Evolutionary conservation across 2,888 invertebrate species (phyloP).

Genomic region (Octonoba sinensis): DNA sequence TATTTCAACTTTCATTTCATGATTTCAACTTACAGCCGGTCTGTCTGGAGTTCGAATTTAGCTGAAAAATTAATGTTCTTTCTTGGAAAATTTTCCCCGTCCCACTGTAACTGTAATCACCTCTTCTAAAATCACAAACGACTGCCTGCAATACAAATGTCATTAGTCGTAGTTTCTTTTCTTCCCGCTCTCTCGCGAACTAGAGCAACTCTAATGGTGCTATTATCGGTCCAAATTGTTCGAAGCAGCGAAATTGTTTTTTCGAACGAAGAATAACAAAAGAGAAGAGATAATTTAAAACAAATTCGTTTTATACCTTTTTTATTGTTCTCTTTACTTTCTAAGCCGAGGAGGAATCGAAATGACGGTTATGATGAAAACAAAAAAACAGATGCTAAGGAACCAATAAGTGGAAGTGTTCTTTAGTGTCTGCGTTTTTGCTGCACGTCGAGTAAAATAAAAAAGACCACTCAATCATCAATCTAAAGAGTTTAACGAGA

Average conservation of each 20-base stretch:
- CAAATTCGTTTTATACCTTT: slow-evolving; percentile 11
- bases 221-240: slow-evolving; percentile 27
- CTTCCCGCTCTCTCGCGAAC: neutral
- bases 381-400: too few species aligned
- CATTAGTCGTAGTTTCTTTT: slow-evolving; percentile 9
- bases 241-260: slow-evolving; percentile 13
- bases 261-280: slow-evolving; percentile 18
- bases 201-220: slow-evolving; percentile 15
- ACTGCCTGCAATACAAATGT: slow-evolving; percentile 24
- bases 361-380: too few species aligned
- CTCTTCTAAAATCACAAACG: slow-evolving; percentile 24
- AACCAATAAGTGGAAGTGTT: too few species aligned
- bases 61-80: slow-evolving; percentile 22
- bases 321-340: too few species aligned
- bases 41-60: neutral
- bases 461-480: too few species aligned
- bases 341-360: too few species aligned
- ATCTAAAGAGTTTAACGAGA: too few species aligned
- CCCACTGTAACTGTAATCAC: slow-evolving; percentile 21
- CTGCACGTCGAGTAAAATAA: too few species aligned
- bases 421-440: too few species aligned
- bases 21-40: slow-evolving; percentile 1
- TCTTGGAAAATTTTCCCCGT: slow-evolving; percentile 14
- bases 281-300: slow-evolving; percentile 27
- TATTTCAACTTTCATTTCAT: neutral